phyloP scores from a whole-genome alignment of 1,140 invertebrate genomes.

The Gonioctena quinquepunctata region DNA sequence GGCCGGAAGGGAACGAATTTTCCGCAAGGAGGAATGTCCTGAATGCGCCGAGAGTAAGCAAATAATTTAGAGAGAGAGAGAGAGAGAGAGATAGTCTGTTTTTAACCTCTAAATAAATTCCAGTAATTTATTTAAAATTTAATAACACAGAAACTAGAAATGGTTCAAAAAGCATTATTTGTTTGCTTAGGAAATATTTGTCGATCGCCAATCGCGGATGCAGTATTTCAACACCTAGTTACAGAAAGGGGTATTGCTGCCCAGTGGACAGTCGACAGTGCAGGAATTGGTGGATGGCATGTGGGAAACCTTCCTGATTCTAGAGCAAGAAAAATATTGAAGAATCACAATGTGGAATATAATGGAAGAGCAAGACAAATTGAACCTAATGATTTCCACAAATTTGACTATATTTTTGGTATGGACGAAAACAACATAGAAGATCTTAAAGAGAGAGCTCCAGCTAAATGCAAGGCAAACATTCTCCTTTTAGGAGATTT shows the following conservation, averaged over 20 bases:
- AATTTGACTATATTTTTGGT: slow-evolving; percentile 86
- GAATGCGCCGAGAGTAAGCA: no score
- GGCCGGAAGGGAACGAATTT: no score
- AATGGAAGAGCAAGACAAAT: slow-evolving; percentile 79
- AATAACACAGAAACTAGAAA: neutral
- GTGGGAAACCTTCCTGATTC: slow-evolving; percentile 79
- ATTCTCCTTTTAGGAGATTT: slow-evolving; percentile 79
- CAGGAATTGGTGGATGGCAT: slow-evolving; percentile 84
- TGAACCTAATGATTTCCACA: slow-evolving; percentile 69
- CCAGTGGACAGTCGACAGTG: slow-evolving; percentile 85
- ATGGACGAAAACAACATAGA: slow-evolving; percentile 87
- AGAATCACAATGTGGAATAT: slow-evolving; percentile 72
- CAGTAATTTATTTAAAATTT: no score
- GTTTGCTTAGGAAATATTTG: slow-evolving; percentile 81
- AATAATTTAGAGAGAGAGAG: no score
- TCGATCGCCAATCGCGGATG: slow-evolving; percentile 93
- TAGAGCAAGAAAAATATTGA: slow-evolving; percentile 72
- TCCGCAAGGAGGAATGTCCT: no score
- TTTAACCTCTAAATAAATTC: no score
- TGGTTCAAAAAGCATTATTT: slow-evolving; percentile 15
- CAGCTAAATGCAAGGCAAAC: slow-evolving; percentile 66
- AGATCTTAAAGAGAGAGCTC: slow-evolving; percentile 64
- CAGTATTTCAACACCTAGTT: slow-evolving; percentile 75
- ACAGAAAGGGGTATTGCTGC: slow-evolving; percentile 56
- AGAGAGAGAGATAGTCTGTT: no score